Base-by-base conservation (phyloP, 2,113 vertebrate species). In the Muntiacus reevesi region DNA sequence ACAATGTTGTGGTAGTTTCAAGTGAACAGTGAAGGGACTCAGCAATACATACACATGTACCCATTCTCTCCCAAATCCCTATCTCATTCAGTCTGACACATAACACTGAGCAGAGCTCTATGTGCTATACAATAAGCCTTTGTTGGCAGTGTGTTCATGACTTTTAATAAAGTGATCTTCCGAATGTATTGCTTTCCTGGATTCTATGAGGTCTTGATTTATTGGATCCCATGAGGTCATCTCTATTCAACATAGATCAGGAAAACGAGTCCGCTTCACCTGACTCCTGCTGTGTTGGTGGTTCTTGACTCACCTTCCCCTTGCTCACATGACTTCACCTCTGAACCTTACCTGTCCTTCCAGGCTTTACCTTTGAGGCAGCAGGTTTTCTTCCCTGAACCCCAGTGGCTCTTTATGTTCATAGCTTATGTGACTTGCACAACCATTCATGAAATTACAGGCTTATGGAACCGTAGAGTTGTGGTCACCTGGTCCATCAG, bases 161-260 rank as follows among this genome's bases (percentile, higher is more conserved):
- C 36, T 40, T 76, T 27, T 79, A 91, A 98, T 97, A 98, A 97
- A 91, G 55, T 86, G 55, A 11, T 4, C 1, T 11, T 94, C 97
- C 93, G 92, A 91, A 91, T 94, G 94, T 92, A 93, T 1, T 0
- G 0, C 97, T 98, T 62, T 64, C 11, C 71, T 93, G 96, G 97
- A 94, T 96, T 96, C 96, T 94, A 25, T 1, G 2, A 54, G 23
- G 25, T 1, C 28, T 45, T 33, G 21, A 3, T 74, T 74, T 74
- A 40, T 17, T 74, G 36, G 6, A 40, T 23, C 19, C 67, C 67
- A 40, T 3, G 1, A 43, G 5, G 21, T 71, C 9, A 19, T 28
- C 12, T 17, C 17, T 19, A 7, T 2, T 13, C n/a, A 50, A 19
- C 9, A 3, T 3, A n/a, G 17, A 27, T 2, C 5, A 7, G 2